Evolutionary conservation across 2,888 invertebrate genomes (phyloP).

Genomic region (Lissonota sp.): DNA sequence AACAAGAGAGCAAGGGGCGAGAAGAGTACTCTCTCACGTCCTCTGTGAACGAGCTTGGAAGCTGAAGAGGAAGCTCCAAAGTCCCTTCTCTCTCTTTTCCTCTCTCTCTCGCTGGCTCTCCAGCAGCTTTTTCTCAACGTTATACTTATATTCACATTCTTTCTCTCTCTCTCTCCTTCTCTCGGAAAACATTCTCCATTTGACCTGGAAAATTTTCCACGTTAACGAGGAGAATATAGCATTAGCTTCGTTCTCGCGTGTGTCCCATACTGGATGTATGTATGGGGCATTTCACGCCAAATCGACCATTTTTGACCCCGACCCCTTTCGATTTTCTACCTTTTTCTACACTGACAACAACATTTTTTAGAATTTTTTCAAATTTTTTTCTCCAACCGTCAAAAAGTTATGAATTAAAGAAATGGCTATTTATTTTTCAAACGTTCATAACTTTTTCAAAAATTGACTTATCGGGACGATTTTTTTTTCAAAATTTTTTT

Average conservation of each 20-base stretch:
- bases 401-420: no score
- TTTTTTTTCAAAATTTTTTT: no score
- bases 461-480: no score
- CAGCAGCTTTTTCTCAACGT: constrained; percentile 37
- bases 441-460: no score
- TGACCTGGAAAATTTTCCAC: constrained; percentile 61
- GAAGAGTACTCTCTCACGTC: constrained; percentile 53
- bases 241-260: constrained; percentile 17
- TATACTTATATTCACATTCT: constrained; percentile 36
- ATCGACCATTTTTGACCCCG: no score
- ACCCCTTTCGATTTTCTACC: no score
- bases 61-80: constrained; percentile 26
- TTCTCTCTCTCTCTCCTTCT: constrained; percentile 29
- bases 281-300: no score
- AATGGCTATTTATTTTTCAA: no score
- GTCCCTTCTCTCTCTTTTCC: constrained; percentile 26
- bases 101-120: constrained; percentile 26
- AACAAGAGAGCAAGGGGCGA: constrained; percentile 2
- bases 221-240: constrained; percentile 57
- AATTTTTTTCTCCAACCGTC: no score
- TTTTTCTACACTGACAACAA: no score
- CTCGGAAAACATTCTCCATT: constrained; percentile 54
- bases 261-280: constrained; percentile 4
- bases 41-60: constrained; percentile 48
- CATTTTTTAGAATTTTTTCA: no score